Conservation (phyloP, 2,797 vertebrate genomes). For the Anolis apletophallus region DNA sequence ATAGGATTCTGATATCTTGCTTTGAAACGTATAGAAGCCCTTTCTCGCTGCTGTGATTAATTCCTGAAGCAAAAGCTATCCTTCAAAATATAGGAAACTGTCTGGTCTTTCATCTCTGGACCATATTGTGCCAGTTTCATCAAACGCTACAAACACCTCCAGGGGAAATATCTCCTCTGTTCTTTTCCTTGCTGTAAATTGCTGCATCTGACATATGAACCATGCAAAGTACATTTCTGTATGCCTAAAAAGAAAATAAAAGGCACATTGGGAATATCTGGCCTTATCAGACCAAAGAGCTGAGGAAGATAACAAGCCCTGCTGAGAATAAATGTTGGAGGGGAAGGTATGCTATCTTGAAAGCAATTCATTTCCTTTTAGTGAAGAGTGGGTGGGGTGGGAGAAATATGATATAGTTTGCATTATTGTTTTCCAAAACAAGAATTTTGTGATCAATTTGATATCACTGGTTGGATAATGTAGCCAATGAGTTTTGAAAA, state of each 20-base stretch:
- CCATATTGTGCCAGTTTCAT: conserved; percentile 41
- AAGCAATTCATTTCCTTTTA: conserved; percentile 12
- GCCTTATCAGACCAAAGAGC: background rate
- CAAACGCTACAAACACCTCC: conserved; percentile 11
- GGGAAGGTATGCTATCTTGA: background rate
- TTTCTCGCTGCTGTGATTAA: conserved; percentile 63
- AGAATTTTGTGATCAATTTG: background rate
- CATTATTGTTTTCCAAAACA: background rate
- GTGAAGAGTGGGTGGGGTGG: background rate
- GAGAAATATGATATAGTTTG: background rate
- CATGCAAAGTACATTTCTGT: conserved; percentile 4
- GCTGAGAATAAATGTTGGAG: conserved; percentile 16
- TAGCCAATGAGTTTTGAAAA: background rate
- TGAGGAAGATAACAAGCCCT: background rate
- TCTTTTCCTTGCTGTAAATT: conserved; percentile 3
- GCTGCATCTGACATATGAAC: conserved; percentile 12
- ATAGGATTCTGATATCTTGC: background rate
- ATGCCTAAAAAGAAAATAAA: conserved; percentile 4
- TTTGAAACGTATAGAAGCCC: conserved; percentile 57
- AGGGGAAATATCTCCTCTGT: background rate
- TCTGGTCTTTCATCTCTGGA: conserved; percentile 60
- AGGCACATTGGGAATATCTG: background rate
- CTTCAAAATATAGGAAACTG: conserved; percentile 46
- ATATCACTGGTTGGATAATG: no score
- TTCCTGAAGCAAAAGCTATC: conserved; percentile 56